phyloP scores from a whole-genome alignment of 2,797 vertebrate genomes.

The Moxostoma hubbsi region DNA sequence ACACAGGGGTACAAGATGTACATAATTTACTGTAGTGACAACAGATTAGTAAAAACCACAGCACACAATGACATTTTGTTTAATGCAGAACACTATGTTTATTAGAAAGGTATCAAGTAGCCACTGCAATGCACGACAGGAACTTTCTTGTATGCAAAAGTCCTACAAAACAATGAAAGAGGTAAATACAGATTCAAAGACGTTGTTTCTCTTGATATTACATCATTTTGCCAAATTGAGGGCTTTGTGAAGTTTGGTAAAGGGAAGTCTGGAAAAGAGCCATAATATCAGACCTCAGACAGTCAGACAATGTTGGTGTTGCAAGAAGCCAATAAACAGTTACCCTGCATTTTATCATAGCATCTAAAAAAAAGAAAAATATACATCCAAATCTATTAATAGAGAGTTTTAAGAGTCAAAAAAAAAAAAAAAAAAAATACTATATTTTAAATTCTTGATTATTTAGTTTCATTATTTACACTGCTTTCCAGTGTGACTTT shows the following conservation, averaged over 20 bases:
- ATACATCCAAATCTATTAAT: conserved; percentile 63
- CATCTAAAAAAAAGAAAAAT: conserved; percentile 71
- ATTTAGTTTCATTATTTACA: conserved; percentile 50
- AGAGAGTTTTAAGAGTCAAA: conserved; percentile 61
- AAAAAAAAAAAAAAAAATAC: no score
- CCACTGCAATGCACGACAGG: conserved; percentile 66
- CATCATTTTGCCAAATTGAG: background rate
- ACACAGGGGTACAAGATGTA: no score
- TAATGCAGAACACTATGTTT: conserved; percentile 82
- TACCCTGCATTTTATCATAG: conserved; percentile 63
- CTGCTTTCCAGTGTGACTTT: conserved; percentile 50
- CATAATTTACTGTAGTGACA: background rate
- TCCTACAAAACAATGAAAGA: conserved; percentile 64
- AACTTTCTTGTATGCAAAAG: conserved; percentile 66
- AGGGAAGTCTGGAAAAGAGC: conserved; percentile 15
- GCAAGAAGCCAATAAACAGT: conserved; percentile 60
- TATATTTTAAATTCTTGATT: conserved; percentile 56
- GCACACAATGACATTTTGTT: conserved; percentile 36
- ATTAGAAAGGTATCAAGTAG: conserved; percentile 76
- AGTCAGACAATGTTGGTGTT: conserved; percentile 28
- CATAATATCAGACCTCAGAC: conserved; percentile 49
- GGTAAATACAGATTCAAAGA: conserved; percentile 21
- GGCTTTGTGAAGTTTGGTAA: background rate
- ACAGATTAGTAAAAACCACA: conserved; percentile 20
- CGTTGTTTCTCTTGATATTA: background rate